A percentile compares a stretch with the other conserved stretches of the same genome.
These are phyloP conservation scores for Sceloporus tristichus DNA, from an alignment of 2,113 vertebrate genomes.

Conservation along the genomic window DNA sequence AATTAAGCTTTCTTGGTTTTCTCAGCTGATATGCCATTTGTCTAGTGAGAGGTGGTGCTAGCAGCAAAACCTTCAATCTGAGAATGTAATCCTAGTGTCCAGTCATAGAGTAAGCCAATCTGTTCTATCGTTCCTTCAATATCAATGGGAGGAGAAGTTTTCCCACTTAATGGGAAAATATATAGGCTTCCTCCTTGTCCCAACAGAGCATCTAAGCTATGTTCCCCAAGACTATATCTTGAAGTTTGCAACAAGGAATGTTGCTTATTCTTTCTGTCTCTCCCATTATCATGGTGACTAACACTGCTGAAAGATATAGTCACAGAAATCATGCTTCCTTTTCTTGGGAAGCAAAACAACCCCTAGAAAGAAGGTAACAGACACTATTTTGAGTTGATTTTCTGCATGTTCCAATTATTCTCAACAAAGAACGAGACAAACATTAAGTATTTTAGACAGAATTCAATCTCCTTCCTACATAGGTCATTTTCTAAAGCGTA, in stretches of 20 bases:
- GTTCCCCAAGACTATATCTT: not conserved
- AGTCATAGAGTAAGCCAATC: not conserved
- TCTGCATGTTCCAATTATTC: slow-evolving; percentile 2
- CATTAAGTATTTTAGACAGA: slow-evolving; percentile 9
- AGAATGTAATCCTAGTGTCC: not conserved
- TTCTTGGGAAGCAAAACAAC: not conserved
- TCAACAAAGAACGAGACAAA: slow-evolving; percentile 4
- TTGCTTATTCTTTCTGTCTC: not conserved
- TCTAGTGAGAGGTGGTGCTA: not conserved
- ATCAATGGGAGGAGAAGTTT: not conserved
- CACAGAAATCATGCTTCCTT: slow-evolving; percentile 7
- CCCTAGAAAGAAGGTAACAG: not conserved
- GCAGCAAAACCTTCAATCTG: not conserved
- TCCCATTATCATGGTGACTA: not conserved
- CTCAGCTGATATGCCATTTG: not conserved
- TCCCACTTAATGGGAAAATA: not conserved
- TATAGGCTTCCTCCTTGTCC: not conserved
- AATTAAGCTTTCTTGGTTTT: slow-evolving; percentile 14
- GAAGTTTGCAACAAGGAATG: not conserved
- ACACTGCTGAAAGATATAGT: not conserved
- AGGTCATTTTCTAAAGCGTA: not conserved
- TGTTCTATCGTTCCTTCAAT: not conserved
- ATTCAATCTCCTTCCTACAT: slow-evolving; percentile 10
- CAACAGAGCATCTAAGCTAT: not conserved
- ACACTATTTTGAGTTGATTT: not conserved